Base-by-base conservation (phyloP, 2,113 vertebrate species). In the Bagarius yarrelli region DNA sequence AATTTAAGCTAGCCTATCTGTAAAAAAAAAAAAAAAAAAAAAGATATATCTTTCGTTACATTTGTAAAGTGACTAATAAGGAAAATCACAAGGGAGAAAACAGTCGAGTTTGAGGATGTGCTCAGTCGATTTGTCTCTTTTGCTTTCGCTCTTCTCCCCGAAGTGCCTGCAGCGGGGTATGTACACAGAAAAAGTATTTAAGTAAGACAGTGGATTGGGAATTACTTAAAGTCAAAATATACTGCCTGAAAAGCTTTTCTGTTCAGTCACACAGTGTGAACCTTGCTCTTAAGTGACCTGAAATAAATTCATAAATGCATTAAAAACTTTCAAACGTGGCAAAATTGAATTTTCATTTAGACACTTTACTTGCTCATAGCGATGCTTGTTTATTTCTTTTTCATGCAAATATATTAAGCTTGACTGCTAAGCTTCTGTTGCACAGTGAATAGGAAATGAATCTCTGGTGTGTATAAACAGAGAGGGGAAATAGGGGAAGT, bases 281-380 rank as follows among this genome's bases (percentile, higher is more conserved):
- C 84, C 84, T 75, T 66, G 80, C 69, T 80, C 27, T 64, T 73
- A 78, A 59, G 60, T 89, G 87, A 90, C 88, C 89, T 91, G 88
- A 88, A 87, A 87, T 83, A 85, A 84, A 88, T 91, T 61, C 85
- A 90, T 89, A 89, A 89, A 90, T 89, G 81, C 72, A 89, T 89
- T 85, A 89, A 89, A 85, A 87, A 82, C 66, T 85, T 79, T 75
- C 77, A 25, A 34, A 77, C 85, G 83, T 85, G 73, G 81, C 74
- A 50, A 88, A 88, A 88, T 90, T 90, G 88, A 88, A 88, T 90
- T 90, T 90, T 88, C 85, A 88, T 90, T 89, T 86, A 87, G 80
- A 91, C 50, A 30, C 56, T 82, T 78, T 60, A 75, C 76, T 59
- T 15, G 19, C 66, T 80, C 11, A 6, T 40, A 64, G 63, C 52